Evolutionary conservation across 2,113 vertebrate species (phyloP).

Genomic region (Oryctolagus cuniculus): DNA sequence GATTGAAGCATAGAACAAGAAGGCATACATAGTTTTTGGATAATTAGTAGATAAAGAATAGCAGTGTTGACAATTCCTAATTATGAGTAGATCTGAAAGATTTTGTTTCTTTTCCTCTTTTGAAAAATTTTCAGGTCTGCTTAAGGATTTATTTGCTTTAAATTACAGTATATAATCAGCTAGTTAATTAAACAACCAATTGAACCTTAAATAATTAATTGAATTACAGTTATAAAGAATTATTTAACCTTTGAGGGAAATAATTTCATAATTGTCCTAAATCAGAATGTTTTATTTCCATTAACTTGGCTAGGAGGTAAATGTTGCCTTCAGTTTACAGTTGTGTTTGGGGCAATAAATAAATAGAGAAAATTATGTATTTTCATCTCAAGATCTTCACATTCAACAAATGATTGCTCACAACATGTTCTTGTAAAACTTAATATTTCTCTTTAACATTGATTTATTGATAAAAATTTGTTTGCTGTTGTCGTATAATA

Average conservation of each 20-base stretch:
- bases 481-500: accelerated
- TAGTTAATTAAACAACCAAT: too few relatives aligned
- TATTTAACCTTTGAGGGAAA: neutral
- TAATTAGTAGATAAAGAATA: neutral
- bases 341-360: neutral
- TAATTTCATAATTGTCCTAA: neutral
- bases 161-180: too few relatives aligned
- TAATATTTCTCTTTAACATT: neutral
- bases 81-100: too few relatives aligned
- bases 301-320: neutral
- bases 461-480: too few relatives aligned
- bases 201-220: too few relatives aligned
- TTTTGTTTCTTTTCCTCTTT: too few relatives aligned
- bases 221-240: neutral
- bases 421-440: neutral
- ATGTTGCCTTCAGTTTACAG: neutral
- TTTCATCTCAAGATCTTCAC: neutral
- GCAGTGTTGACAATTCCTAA: neutral
- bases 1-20: neutral
- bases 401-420: neutral
- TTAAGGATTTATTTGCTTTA: too few relatives aligned
- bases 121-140: too few relatives aligned
- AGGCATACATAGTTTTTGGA: neutral
- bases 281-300: neutral
- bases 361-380: neutral